Base-by-base conservation (phyloP, 2,113 vertebrate species). In the Paradoxurus hermaphroditus region DNA sequence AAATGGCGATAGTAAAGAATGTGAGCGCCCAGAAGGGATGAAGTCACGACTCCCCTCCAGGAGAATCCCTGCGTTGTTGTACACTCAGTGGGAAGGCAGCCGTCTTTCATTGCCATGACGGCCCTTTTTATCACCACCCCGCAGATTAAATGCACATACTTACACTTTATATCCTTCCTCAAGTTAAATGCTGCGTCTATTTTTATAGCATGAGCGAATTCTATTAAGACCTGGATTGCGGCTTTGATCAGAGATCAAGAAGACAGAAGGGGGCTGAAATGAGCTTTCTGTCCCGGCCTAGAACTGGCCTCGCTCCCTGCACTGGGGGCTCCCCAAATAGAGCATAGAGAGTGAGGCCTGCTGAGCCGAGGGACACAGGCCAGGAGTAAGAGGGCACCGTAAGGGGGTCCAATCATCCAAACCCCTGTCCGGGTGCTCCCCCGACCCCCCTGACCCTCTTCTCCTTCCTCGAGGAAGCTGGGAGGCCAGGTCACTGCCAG, bases 171-270 rank as follows among this genome's bases (percentile, higher is more conserved):
- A 25, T 21, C 44, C 90, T 87, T 86, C 56, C 53, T 90, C 91
- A 23, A 49, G 90, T 85, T 85, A 96, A 96, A 91, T 25, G 67
- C 84, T n/a, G 51, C 51, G 56, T 53, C 12, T 94, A 56, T 79
- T 90, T 97, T 93, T 78, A 94, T 5, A 85, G 91, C 25, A 12
- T 3, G 39, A 85, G 68, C 56, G 73, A 70, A 85, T 92, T 90
- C 86, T 81, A 78, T 53, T 90, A 59, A 96, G 95, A 82, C 39
- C n/a, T 14, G 59, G 67, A 68, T 49, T 41, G 6, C 39, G 46
- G 92, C 95, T 96, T 96, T 75, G 81, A 93, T 94, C 65, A 36
- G 53, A 86, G 53, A 94, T 62, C 49, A 34, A 51, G 93, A 89
- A 29, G 49, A 23, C 1, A 46, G 77, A 51, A 49, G 63, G 9